Conservation (phyloP, 1,140 invertebrate species). For the Cydia splendana region DNA sequence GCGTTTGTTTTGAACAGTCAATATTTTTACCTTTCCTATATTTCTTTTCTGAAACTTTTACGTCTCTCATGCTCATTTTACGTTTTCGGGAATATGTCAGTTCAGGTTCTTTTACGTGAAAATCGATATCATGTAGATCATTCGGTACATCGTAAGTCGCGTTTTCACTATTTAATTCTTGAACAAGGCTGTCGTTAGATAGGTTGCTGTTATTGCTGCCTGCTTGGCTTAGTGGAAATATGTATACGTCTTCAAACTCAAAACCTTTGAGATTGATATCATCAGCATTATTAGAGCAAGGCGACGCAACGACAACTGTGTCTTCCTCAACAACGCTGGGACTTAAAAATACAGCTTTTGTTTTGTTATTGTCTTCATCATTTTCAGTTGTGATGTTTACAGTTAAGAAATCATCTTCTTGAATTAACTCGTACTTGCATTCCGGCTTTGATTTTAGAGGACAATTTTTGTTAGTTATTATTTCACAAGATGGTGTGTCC, state of each 20-base stretch:
- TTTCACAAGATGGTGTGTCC: background rate
- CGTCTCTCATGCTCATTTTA: conserved; percentile 32
- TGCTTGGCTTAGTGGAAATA: conserved; percentile 51
- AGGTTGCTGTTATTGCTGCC: background rate
- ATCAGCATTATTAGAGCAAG: conserved; percentile 44
- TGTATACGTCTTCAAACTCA: conserved; percentile 60
- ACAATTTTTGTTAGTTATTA: background rate
- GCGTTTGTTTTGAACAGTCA: conserved; percentile 59
- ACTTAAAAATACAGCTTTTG: background rate
- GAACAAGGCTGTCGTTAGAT: background rate
- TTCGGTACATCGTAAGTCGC: background rate
- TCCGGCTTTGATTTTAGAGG: background rate
- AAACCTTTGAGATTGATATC: conserved; percentile 52
- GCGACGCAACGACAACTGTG: background rate
- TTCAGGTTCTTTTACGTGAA: conserved; percentile 53
- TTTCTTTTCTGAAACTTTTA: conserved; percentile 46
- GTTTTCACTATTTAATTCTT: background rate
- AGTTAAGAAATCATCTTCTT: conserved; percentile 23
- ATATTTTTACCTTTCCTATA: conserved; percentile 73
- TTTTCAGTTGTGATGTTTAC: conserved; percentile 17
- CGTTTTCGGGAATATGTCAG: conserved; percentile 49
- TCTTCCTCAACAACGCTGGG: conserved; percentile 9
- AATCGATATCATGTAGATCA: conserved; percentile 30
- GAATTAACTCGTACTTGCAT: conserved; percentile 9
- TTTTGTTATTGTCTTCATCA: background rate